phyloP scores from a whole-genome alignment of 2,888 invertebrate species.

The Scaptodrosophila latifasciaeformis region DNA sequence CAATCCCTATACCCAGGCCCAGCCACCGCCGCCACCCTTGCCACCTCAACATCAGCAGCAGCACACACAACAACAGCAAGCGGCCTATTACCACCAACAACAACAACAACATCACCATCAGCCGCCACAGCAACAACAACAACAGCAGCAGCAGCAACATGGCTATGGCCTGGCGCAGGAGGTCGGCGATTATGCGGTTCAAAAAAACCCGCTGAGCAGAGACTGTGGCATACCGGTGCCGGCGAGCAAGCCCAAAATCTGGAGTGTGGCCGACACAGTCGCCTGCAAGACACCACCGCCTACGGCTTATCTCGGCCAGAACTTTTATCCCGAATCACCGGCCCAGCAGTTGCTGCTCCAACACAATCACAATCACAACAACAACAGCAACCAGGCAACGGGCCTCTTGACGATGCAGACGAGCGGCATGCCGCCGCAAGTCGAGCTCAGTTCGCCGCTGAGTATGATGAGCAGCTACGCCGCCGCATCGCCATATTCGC shows the following conservation, averaged over 20 bases:
- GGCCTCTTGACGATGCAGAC: conserved; percentile 35
- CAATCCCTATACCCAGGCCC: conserved; percentile 73
- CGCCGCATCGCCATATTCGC: conserved; percentile 78
- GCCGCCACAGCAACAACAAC: no score
- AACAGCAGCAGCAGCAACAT: conserved; percentile 49
- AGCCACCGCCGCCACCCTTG: conserved; percentile 79
- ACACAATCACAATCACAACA: conserved; percentile 51
- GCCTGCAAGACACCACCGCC: conserved; percentile 83
- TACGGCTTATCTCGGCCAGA: conserved; percentile 71
- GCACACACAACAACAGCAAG: conserved; percentile 35
- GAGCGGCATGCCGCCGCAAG: conserved; percentile 58
- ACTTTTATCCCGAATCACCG: conserved; percentile 66
- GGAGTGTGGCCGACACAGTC: conserved; percentile 94
- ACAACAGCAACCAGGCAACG: conserved; percentile 34
- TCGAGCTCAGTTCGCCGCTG: conserved; percentile 74
- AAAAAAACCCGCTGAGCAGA: conserved; percentile 78
- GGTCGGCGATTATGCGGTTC: conserved; percentile 75
- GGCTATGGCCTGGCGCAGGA: conserved; percentile 75
- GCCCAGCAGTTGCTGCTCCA: conserved; percentile 37
- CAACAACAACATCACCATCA: neutral
- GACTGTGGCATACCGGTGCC: conserved; percentile 91
- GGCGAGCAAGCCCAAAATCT: conserved; percentile 94
- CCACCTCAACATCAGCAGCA: conserved; percentile 44
- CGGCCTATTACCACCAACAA: conserved; percentile 45
- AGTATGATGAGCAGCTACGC: conserved; percentile 76